phyloP scores from a whole-genome alignment of 2,888 invertebrate species.

The Tholera decimalis region DNA sequence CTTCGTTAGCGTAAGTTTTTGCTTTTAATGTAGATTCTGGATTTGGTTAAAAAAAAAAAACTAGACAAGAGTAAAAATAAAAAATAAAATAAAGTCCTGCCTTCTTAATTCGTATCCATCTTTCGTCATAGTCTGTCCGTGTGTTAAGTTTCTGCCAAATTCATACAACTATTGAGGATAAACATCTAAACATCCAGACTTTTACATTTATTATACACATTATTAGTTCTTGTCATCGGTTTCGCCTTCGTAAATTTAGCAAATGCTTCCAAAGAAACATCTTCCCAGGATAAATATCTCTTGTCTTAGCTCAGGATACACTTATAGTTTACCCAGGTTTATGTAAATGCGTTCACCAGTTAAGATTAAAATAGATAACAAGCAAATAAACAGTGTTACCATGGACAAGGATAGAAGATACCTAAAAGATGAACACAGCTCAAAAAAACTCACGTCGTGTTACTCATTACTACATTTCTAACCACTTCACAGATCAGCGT shows the following conservation, averaged over 20 bases:
- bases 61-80: too few species aligned
- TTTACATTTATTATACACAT: not conserved
- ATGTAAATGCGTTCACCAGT: not conserved
- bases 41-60: too few species aligned
- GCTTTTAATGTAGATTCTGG: too few species aligned
- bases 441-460: conserved; percentile 14
- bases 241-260: too few species aligned
- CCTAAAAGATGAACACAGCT: not conserved
- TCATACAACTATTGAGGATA: not conserved
- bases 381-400: not conserved
- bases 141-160: not conserved
- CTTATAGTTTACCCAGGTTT: too few species aligned
- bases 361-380: not conserved
- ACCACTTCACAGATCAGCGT: conserved; percentile 45
- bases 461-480: conserved; percentile 22
- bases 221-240: too few species aligned
- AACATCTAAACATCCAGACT: not conserved
- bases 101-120: too few species aligned
- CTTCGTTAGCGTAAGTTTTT: too few species aligned
- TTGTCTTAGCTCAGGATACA: too few species aligned
- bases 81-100: too few species aligned
- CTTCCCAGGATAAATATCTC: not conserved
- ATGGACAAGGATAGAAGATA: not conserved
- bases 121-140: not conserved
- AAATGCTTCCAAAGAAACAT: too few species aligned